phyloP scores from a whole-genome alignment of 2,888 invertebrate genomes.

The Dasypolia templi region DNA sequence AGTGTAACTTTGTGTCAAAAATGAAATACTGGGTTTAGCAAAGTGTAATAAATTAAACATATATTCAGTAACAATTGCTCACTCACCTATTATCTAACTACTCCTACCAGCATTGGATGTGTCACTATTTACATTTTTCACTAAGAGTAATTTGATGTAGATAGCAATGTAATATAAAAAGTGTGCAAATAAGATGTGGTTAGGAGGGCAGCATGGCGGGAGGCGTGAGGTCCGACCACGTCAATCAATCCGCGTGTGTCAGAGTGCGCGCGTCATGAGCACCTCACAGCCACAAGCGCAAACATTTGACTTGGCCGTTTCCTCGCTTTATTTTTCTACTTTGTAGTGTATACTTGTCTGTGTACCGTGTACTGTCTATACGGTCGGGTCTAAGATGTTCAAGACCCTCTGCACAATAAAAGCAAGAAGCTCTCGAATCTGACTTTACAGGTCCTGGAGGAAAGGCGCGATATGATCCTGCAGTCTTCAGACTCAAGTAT shows the following conservation, averaged over 20 bases:
- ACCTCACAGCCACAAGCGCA: too few species aligned
- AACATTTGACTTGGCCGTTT: too few species aligned
- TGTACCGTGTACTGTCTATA: too few species aligned
- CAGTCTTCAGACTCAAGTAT: too few species aligned
- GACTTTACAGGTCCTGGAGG: too few species aligned
- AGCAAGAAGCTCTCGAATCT: too few species aligned
- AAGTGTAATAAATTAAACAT: neutral
- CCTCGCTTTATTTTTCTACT: too few species aligned
- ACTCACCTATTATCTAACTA: neutral
- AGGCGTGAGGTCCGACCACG: slow-evolving; percentile 37
- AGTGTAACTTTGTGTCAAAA: slow-evolving; percentile 22
- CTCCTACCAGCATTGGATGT: neutral
- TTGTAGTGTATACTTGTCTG: too few species aligned
- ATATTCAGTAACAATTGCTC: neutral
- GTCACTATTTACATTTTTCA: neutral
- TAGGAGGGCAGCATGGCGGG: neutral
- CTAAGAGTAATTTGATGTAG: neutral
- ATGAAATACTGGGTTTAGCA: neutral
- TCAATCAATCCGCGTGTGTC: slow-evolving; percentile 49
- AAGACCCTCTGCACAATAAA: too few species aligned
- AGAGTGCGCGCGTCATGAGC: slow-evolving; percentile 49
- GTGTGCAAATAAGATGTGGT: slow-evolving; percentile 2
- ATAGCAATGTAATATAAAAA: slow-evolving; percentile 3
- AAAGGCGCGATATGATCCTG: too few species aligned
- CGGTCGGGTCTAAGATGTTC: too few species aligned